phyloP scores from a whole-genome alignment of 2,797 vertebrate genomes.

The Sebastes kiyomatsui region DNA sequence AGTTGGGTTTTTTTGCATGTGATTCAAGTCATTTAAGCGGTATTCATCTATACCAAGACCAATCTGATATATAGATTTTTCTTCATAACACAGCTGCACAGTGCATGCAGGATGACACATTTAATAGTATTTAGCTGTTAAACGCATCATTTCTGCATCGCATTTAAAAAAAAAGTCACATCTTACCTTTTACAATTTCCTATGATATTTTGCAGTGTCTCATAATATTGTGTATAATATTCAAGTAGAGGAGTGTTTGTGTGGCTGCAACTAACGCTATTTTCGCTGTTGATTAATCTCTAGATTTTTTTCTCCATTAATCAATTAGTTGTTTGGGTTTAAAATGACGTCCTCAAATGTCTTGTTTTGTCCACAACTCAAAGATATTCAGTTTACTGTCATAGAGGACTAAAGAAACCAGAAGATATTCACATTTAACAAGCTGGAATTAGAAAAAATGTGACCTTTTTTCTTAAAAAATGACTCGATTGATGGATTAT shows the following conservation, averaged over 20 bases:
- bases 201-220: background rate
- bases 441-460: too few relatives aligned
- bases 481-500: too few relatives aligned
- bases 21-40: background rate
- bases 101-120: background rate
- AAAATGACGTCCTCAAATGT: too few relatives aligned
- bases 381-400: too few relatives aligned
- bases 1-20: background rate
- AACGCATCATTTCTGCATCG: background rate
- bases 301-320: too few relatives aligned
- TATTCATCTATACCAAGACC: background rate
- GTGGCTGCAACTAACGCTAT: background rate
- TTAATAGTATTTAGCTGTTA: background rate
- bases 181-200: background rate
- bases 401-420: too few relatives aligned
- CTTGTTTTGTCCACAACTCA: too few relatives aligned
- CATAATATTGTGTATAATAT: background rate
- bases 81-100: background rate
- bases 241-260: too few relatives aligned
- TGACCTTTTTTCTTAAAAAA: too few relatives aligned
- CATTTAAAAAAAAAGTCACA: background rate
- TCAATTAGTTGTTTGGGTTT: too few relatives aligned
- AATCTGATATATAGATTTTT: background rate
- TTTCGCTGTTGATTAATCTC: accelerated
- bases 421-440: accelerated